Base-by-base conservation (phyloP, 1,140 invertebrate genomes). In the Harlomillsia oculata region DNA sequence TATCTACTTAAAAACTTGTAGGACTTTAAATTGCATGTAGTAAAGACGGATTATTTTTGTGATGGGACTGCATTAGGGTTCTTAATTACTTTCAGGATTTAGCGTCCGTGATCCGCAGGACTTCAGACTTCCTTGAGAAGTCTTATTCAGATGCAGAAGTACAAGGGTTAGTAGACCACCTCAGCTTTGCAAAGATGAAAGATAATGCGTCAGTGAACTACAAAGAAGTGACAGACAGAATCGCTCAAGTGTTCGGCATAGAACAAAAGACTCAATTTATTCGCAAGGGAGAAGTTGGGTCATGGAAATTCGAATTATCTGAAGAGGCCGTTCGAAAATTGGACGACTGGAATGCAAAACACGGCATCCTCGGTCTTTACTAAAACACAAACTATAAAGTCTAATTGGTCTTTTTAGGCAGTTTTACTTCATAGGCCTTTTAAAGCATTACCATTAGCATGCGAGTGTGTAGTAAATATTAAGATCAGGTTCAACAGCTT, bases 141-240 rank as follows among this genome's bases (percentile, higher is more conserved):
- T 60, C 36, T 16, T 4, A 40, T 1, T 6, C 13, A 0, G 39
- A 39, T 3, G 21, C 1, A 6, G 36, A 41, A 26, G 8, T 40
- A 23, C 5, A 25, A 29, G n/a, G 29, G 25, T 16, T 52, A 40
- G 0, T n/a, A 0, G 9, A 52, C 5, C 50, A 52, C 20, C 71
- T 89, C 0, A 83, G 82, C 36, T 90, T 93, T 62, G 74, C 80
- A 20, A 83, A 78, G 64, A 87, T 92, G 87, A 82, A 83, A 62
- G 74, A 75, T 0, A 92, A 92, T 69, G 77, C 78, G n/a, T 80
- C 82, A 1, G 76, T 85, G 0, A 89, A 89, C 67, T 54, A 48
- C 36, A 56, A 62, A 6, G 56, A 59, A 11, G 46, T 63, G 18
- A 46, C 52, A 6, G 40, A 59, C 2, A 21, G 26, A 3, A 14